Evolutionary conservation across 2,888 invertebrate genomes (phyloP).

Genomic region (Platycheirus albimanus): DNA sequence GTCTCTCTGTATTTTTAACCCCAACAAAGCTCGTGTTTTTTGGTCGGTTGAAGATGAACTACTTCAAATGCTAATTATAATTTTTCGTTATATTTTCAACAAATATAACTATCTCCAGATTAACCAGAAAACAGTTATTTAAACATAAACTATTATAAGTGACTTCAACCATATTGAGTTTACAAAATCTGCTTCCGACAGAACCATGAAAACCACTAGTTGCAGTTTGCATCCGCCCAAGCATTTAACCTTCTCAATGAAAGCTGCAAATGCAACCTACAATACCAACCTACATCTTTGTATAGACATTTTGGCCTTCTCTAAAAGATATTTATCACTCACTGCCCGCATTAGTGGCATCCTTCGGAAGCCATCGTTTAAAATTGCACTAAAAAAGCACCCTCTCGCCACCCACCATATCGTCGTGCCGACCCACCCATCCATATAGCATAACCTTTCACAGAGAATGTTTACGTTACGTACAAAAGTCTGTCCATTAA

Average conservation of each 20-base stretch:
- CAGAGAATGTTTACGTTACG: neutral
- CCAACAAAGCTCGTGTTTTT: no score
- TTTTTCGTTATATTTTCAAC: neutral
- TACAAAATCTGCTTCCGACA: neutral
- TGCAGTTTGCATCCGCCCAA: slow-evolving; percentile 9
- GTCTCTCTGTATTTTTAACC: no score
- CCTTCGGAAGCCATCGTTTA: slow-evolving; percentile 53
- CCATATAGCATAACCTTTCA: slow-evolving; percentile 31
- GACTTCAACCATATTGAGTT: neutral
- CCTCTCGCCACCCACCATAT: neutral
- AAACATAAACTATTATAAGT: neutral
- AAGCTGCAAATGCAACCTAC: neutral
- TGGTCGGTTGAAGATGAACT: neutral
- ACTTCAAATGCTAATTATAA: neutral
- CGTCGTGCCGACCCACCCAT: no score
- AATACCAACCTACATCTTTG: neutral
- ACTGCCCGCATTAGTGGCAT: slow-evolving; percentile 49
- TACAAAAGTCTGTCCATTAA: slow-evolving; percentile 30
- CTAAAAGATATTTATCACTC: slow-evolving; percentile 52
- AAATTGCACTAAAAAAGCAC: slow-evolving; percentile 32
- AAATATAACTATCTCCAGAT: neutral
- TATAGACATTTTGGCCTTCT: slow-evolving; percentile 17
- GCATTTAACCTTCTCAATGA: neutral
- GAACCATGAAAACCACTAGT: slow-evolving; percentile 20
- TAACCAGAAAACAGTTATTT: neutral